A percentile compares a stretch with the other conserved stretches of the same genome.
These are phyloP conservation scores for Rhynchotus rufescens DNA, from an alignment of 2,797 vertebrate genomes.

Conservation along the genomic window DNA sequence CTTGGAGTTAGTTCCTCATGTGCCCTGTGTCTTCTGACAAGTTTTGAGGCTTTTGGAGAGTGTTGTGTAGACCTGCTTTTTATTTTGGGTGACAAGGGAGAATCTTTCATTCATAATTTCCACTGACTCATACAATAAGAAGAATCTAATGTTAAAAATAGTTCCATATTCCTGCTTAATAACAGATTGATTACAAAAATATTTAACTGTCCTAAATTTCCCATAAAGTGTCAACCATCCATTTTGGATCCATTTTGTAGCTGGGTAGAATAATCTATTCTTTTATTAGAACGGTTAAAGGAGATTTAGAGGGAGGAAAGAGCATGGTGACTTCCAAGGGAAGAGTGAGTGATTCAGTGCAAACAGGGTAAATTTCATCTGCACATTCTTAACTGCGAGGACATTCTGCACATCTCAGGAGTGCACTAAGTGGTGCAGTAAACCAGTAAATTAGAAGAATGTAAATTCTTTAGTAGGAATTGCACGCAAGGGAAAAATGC, in stretches of 20 bases:
- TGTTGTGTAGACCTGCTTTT: not conserved
- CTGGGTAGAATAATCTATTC: conserved; percentile 17
- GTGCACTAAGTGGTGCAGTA: conserved; percentile 86
- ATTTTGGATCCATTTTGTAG: conserved; percentile 23
- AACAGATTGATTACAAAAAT: not conserved
- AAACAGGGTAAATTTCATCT: conserved; percentile 84
- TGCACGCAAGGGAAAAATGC: conserved; percentile 85
- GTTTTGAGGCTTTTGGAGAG: not conserved
- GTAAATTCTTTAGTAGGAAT: conserved; percentile 87
- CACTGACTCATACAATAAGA: not conserved
- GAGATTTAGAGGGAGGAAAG: conserved; percentile 68
- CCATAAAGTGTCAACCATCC: not conserved
- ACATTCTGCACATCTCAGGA: conserved; percentile 84
- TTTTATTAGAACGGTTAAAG: conserved; percentile 57
- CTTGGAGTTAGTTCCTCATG: fast-evolving
- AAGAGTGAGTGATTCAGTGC: conserved; percentile 80
- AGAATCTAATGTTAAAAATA: not conserved
- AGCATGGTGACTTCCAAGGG: conserved; percentile 75
- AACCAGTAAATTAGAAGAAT: conserved; percentile 90
- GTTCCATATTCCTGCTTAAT: not conserved
- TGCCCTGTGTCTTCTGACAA: not conserved
- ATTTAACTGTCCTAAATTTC: not conserved
- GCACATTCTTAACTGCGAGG: conserved; percentile 83
- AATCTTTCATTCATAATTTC: not conserved
- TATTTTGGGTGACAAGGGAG: not conserved